These are phyloP conservation scores for Pandemis heparana DNA, from an alignment of 2,888 invertebrate genomes.

Conservation along the genomic window DNA sequence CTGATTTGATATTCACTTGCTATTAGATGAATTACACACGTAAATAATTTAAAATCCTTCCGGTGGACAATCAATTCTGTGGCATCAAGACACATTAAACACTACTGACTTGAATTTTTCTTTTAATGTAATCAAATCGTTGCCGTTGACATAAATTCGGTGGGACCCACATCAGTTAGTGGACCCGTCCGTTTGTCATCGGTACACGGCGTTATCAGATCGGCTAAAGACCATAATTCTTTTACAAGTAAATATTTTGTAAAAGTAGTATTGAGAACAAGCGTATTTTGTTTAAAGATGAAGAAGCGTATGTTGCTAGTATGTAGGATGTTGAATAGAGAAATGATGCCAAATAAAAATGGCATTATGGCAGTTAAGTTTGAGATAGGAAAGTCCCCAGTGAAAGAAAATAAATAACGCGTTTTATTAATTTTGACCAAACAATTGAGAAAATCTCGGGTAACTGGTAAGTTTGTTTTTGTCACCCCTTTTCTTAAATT, in stretches of 20 bases:
- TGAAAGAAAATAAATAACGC: neutral
- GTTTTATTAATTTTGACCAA: too few relatives aligned
- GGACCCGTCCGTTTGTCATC: slow-evolving; percentile 65
- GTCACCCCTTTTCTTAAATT: too few relatives aligned
- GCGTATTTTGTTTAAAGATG: slow-evolving; percentile 8
- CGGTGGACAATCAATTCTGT: slow-evolving; percentile 57
- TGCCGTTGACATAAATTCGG: slow-evolving; percentile 68
- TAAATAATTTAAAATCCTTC: slow-evolving; percentile 59
- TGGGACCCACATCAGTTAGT: slow-evolving; percentile 67
- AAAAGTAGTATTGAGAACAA: slow-evolving; percentile 33
- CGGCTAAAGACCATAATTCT: slow-evolving; percentile 54
- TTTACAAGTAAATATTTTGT: slow-evolving; percentile 43
- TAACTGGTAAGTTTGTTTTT: too few relatives aligned
- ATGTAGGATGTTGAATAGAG: neutral
- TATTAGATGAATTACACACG: slow-evolving; percentile 47
- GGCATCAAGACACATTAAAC: slow-evolving; percentile 67
- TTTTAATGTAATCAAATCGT: slow-evolving; percentile 70
- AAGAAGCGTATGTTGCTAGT: too few relatives aligned
- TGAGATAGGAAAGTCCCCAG: too few relatives aligned
- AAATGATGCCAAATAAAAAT: neutral
- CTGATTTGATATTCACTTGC: slow-evolving; percentile 43
- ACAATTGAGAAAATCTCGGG: too few relatives aligned
- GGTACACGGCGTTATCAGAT: slow-evolving; percentile 52
- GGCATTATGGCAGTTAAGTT: too few relatives aligned
- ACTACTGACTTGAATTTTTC: slow-evolving; percentile 58